Base-by-base conservation (phyloP, 2,888 invertebrate species). In the Caenorhabditis virilis region DNA sequence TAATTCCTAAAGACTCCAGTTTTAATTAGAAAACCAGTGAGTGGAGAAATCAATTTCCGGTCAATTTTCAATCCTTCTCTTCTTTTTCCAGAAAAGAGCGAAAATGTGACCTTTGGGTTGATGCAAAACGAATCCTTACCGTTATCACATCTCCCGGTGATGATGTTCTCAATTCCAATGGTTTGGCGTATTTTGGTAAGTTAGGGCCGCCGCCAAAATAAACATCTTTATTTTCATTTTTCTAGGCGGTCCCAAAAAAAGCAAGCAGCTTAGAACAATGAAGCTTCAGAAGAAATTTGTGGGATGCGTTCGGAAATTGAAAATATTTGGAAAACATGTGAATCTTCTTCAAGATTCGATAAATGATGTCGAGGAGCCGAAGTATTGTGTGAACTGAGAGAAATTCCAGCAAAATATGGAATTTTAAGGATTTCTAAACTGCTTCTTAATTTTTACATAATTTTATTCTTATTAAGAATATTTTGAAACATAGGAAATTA, bases 81-180 rank as follows among this genome's bases (percentile, higher is more conserved):
- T 30, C 13, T 9, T 30, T 30, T 64, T 65, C 30, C 57, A 74
- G 74, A 51, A 51, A 63, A 35, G 63, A 65, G 20, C 46, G 76
- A 18, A 64, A 62, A 49, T 65, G 63, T 42, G 61, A 62, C 20
- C 26, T 76, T 20, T 54, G 54, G 43, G 51, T 69, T 16, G 72
- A 73, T 41, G 68, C 62, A 16, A 59, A 56, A 52, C 57, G 62
- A 36, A 58, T 68, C 13, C 53, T 73, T 27, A 50, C 65, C 15
- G 56, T 72, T 22, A 63, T 76, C 3, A 61, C 76, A 3, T 66
- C 73, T 13, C 70, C 73, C 1, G 76, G 73, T 39, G 62, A 71
- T 41, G 61, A 48, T 20, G 53, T 59, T 41, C 52, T 76, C 25
- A 62, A 73, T 49, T 64, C 73, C 0, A 69, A 76, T 51, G 76